Conservation (phyloP, 2,113 vertebrate genomes). For the Smithornis capensis region DNA sequence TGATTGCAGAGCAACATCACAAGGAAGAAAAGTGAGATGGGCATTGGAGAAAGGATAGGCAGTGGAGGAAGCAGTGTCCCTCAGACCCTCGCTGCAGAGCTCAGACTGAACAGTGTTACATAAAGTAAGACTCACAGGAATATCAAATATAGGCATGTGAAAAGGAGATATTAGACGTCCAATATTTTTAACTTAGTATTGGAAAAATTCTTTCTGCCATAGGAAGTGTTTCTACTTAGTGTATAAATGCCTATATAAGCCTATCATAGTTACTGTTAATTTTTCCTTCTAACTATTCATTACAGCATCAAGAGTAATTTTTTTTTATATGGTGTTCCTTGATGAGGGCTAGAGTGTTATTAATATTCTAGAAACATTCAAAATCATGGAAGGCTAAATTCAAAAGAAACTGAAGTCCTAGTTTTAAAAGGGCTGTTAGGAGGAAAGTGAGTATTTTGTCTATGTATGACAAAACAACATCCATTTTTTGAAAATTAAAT, state of each 20-base stretch:
- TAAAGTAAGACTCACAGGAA: not conserved
- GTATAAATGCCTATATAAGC: not conserved
- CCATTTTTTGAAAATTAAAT: not conserved
- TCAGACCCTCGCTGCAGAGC: not conserved
- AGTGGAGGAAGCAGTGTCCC: not conserved
- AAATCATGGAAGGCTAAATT: not conserved
- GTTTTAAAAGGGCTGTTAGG: not conserved
- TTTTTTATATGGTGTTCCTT: not conserved
- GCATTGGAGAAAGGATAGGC: not conserved
- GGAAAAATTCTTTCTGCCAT: not conserved
- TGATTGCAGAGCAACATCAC: not conserved
- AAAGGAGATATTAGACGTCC: not conserved
- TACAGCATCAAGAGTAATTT: not conserved
- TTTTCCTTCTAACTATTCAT: not conserved
- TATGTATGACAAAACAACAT: not conserved
- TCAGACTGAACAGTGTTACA: not conserved
- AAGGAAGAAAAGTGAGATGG: not conserved
- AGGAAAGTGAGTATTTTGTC: not conserved
- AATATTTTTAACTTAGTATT: not conserved
- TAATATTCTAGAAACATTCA: not conserved
- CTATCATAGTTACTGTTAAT: not conserved
- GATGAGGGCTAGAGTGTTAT: not conserved
- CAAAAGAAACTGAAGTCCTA: not conserved
- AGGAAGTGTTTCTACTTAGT: not conserved
- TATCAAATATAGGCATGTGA: not conserved